Evolutionary conservation across 2,113 vertebrate genomes (phyloP), one percentile per base, ranked within the genome.

Genomic region (Crotophaga sulcirostris): DNA sequence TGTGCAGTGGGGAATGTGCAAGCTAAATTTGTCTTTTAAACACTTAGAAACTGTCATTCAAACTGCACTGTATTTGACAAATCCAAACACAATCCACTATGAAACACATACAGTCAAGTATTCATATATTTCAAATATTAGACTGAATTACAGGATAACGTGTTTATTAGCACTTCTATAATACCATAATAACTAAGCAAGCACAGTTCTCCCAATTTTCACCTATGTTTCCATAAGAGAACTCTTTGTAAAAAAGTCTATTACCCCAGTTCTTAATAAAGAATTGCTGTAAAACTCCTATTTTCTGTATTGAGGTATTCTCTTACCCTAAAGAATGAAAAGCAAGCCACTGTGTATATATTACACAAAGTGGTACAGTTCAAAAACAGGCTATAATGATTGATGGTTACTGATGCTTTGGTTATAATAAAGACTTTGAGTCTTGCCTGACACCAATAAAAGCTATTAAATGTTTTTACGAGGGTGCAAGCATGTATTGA

Each of bases 1-100:
- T 16, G 38, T 64, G 82, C 84, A 24, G 33, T 11, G 42, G 34
- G 59, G 56, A 90, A 77, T 20, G 1, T 60, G 45, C 55, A 73
- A 31, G 77, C 74, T 97, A 92, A 79, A 93, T 93, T 45, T 96
- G 87, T 64, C 76, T 63, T 90, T 90, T 59, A 63, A 83, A 80
- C 51, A 42, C 59, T 34, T 33, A 11, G 24, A 40, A 83, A 54
- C 72, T 88, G 67, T 16, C 83, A 45, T 34, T 78, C 51, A 81
- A 54, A 76, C 52, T 80, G 45, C 34, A 24, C 66, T 75, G 47
- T 9, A 14, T 42, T 88, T 70, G 33, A 38, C 51, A 89, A 92
- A 89, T 67, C 63, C 58, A 90, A 70, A 55, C 64, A 58, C 13
- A 42, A 77, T 15, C 36, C 23, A 8, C 33, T 38, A 4, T 19